Evolutionary conservation across 2,888 invertebrate genomes (phyloP), one percentile per base, ranked within the genome.

Genomic region (Strigamia crassipes): DNA sequence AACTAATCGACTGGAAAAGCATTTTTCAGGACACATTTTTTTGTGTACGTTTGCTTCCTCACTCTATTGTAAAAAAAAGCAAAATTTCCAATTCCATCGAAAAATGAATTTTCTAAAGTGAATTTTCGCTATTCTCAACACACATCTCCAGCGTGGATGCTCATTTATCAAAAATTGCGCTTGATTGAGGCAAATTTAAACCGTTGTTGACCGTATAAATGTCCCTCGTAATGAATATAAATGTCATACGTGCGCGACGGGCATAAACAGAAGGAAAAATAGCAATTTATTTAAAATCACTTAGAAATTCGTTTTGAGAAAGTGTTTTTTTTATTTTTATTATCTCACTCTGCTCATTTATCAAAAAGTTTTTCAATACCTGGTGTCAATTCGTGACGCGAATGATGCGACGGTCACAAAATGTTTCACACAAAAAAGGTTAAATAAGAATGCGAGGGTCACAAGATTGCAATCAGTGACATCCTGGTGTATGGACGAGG

Each of bases 371-470:
- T n/a, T 18, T n/a, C 18, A 9, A n/a, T 2, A 18, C 56, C 56
- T 56, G 18, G 18, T 56, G 18, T 56, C 56, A 56, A 56, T 56
- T 56, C n/a, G 56, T 9, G 56, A 18, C 9, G n/a, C 56, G n/a
- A 18, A 6, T 56, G n/a, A 56, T n/a, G n/a, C 18, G 56, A 56
- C 56, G 18, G 18, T 18, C 56, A 56, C 56, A 56, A 56, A n/a
- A 46, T 18, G 56, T 18, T 56, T 56, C 56, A 18, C 56, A 56
- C 1, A 18, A 56, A 56, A 56, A 56, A 56, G 56, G 56, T 56
- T 56, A 56, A 56, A 18, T 38, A 38, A 56, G 56, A 56, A 56
- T 56, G 56, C 56, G 56, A 56, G 56, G 56, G 56, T 56, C 56
- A 56, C 18, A 18, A 56, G 18, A 18, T 56, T 18, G 9, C 3